These are phyloP conservation scores for Hirundo rustica DNA, from an alignment of 2,797 vertebrate genomes.

Conservation along the genomic window DNA sequence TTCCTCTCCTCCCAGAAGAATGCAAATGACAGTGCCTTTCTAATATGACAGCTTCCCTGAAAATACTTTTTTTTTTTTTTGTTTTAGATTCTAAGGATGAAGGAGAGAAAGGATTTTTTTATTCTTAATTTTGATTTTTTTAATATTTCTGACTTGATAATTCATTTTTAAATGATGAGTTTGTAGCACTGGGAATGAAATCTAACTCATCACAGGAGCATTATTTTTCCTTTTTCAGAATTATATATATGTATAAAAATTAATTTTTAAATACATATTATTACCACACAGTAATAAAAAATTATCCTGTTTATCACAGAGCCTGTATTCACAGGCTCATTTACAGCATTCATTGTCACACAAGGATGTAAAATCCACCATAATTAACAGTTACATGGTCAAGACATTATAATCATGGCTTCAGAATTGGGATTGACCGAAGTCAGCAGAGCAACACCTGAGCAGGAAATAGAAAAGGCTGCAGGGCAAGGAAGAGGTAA, in stretches of 20 bases:
- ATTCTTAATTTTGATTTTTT: not conserved
- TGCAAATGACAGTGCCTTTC: slow-evolving; percentile 4
- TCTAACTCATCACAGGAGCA: not conserved
- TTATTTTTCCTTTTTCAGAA: not conserved
- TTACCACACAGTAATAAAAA: not conserved
- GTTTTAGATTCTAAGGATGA: not conserved
- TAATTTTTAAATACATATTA: not conserved
- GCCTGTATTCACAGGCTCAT: not conserved
- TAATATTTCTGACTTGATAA: not conserved
- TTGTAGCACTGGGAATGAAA: not conserved
- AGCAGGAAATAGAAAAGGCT: not conserved
- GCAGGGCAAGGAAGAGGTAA: not conserved
- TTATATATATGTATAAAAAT: not conserved
- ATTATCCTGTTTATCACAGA: not conserved
- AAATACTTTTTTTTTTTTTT: not conserved
- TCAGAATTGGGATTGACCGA: not conserved
- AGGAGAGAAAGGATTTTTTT: not conserved
- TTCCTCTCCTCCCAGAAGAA: not conserved
- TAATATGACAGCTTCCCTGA: not conserved
- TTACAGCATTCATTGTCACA: not conserved
- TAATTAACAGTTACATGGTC: not conserved
- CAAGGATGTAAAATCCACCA: not conserved
- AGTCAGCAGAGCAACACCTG: not conserved
- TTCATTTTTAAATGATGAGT: not conserved
- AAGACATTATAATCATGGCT: not conserved